phyloP scores from a whole-genome alignment of 2,888 invertebrate genomes.

The Subacronicta megacephala region DNA sequence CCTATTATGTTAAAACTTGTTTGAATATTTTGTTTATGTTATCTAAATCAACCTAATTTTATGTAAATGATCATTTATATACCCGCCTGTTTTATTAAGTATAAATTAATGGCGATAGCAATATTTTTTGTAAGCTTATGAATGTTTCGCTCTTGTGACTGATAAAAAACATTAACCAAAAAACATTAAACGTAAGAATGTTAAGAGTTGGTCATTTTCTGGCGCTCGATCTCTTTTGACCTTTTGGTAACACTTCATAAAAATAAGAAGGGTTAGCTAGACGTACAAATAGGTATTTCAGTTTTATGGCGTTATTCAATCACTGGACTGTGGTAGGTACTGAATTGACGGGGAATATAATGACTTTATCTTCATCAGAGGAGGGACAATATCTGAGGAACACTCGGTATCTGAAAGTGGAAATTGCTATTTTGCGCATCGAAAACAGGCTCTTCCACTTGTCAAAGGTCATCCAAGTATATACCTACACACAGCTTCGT shows the following conservation, averaged over 20 bases:
- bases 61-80: constrained; percentile 11
- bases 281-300: no score
- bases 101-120: constrained; percentile 1
- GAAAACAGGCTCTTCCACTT: constrained; percentile 30
- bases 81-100: constrained; percentile 4
- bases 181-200: no score
- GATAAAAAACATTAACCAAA: constrained; percentile 14
- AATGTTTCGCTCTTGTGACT: not conserved
- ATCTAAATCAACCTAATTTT: constrained; percentile 18
- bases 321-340: no score
- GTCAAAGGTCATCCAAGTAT: constrained; percentile 25
- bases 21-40: constrained; percentile 17
- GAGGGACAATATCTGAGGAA: no score
- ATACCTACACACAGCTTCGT: constrained; percentile 9
- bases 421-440: constrained; percentile 10
- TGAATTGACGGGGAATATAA: no score
- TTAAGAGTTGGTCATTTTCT: no score
- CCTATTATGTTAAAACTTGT: not conserved
- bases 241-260: no score
- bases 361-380: no score
- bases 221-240: no score
- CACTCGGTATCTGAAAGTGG: constrained; percentile 31
- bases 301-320: no score
- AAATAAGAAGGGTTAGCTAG: no score
- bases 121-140: not conserved